Conservation (phyloP, 2,888 invertebrate genomes). For the Hydroisotoma schaefferi region DNA sequence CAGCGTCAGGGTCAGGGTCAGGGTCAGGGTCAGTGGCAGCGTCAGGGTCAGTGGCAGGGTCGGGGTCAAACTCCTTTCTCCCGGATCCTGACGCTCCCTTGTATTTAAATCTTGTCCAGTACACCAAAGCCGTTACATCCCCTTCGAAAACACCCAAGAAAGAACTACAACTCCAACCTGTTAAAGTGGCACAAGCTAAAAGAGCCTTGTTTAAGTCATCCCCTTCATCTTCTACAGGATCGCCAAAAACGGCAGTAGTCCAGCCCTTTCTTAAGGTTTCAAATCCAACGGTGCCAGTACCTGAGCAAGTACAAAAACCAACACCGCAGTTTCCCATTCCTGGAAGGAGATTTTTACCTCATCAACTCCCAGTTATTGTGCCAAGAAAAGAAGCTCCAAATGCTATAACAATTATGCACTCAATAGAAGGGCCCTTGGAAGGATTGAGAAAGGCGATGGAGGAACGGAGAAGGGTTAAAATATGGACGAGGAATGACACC, state of each 20-base stretch:
- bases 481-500: constrained; percentile 68
- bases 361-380: constrained; percentile 42
- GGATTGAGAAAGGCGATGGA: constrained; percentile 30
- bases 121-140: constrained; percentile 26
- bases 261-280: background rate
- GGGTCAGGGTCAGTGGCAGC: too few species aligned
- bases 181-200: background rate
- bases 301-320: background rate
- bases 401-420: constrained; percentile 38
- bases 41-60: too few species aligned
- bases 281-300: background rate
- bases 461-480: constrained; percentile 48
- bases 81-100: constrained; percentile 9
- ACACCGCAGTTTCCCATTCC: constrained; percentile 40
- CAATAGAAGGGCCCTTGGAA: constrained; percentile 31
- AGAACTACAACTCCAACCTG: constrained; percentile 8
- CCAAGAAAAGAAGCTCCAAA: constrained; percentile 39
- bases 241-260: background rate
- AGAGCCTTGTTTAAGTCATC: background rate
- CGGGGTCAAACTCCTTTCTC: background rate
- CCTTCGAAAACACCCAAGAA: constrained; percentile 25
- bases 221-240: background rate
- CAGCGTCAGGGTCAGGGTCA: too few species aligned
- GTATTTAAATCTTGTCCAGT: constrained; percentile 33
- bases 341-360: constrained; percentile 43